Percentiles rank a stretch among this genome's conserved stretches.
phyloP scores from a whole-genome alignment of 2,113 vertebrate genomes.

The Montifringilla adamsi region DNA sequence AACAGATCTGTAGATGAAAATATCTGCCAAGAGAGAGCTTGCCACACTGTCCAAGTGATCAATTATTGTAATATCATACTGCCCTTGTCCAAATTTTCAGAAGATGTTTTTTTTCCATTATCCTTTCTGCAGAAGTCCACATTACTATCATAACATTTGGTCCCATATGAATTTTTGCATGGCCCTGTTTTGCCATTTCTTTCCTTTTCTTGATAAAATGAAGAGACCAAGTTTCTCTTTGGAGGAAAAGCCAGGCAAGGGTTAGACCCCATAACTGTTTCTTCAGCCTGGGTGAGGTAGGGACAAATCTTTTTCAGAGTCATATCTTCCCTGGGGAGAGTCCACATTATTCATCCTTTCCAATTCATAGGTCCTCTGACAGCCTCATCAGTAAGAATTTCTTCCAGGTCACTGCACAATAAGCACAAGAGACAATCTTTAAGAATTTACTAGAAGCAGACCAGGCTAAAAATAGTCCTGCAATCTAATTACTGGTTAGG shows the following conservation, averaged over 20 bases:
- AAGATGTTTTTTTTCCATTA: background rate
- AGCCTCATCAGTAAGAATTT: constrained; percentile 7
- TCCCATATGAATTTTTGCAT: background rate
- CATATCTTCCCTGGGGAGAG: background rate
- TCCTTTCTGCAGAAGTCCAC: background rate
- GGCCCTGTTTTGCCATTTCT: background rate
- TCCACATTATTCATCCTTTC: background rate
- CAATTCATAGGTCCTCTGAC: background rate
- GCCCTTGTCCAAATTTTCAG: background rate
- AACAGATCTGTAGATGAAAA: background rate
- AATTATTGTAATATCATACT: background rate
- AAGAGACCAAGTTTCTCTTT: background rate
- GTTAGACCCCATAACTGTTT: background rate
- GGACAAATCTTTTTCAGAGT: background rate
- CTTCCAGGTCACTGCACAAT: constrained; percentile 12
- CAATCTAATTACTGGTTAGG: background rate
- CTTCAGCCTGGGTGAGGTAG: background rate
- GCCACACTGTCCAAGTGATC: background rate
- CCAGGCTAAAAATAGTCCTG: background rate
- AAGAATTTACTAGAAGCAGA: background rate
- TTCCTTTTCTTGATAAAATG: background rate
- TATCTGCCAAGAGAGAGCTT: background rate
- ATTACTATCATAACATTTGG: background rate
- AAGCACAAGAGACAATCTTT: background rate
- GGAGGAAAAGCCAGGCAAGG: background rate